phyloP scores from a whole-genome alignment of 2,797 vertebrate species.

The Oreochromis mossambicus region DNA sequence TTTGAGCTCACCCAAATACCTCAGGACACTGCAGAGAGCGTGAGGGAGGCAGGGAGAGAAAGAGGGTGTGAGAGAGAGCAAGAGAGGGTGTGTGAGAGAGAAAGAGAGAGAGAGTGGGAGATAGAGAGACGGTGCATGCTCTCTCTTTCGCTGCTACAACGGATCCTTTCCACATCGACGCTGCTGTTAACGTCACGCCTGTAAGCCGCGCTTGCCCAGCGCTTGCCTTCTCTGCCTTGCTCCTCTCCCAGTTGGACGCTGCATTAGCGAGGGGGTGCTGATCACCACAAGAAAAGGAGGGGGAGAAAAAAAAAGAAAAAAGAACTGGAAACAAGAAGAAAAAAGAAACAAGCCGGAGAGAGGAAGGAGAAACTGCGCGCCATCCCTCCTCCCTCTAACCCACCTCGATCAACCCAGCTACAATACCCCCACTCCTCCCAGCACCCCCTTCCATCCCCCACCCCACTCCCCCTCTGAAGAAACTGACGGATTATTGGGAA shows the following conservation, averaged over 20 bases:
- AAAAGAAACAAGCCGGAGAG: conserved; percentile 31
- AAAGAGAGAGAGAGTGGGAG: background rate
- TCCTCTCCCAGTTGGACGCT: conserved; percentile 60
- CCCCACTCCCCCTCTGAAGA: conserved; percentile 68
- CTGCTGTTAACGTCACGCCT: conserved; percentile 74
- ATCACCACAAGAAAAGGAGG: conserved; percentile 44
- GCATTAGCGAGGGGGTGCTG: conserved; percentile 57
- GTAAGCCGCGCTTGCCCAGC: conserved; percentile 62
- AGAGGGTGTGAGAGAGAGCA: background rate
- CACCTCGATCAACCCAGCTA: conserved; percentile 58
- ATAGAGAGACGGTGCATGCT: conserved; percentile 49
- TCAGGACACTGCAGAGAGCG: conserved; percentile 76
- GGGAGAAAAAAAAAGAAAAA: background rate
- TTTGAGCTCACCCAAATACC: conserved; percentile 75
- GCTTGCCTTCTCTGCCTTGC: conserved; percentile 53
- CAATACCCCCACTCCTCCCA: conserved; percentile 52
- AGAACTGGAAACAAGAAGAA: conserved; percentile 46
- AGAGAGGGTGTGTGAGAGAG: background rate
- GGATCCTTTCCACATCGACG: conserved; percentile 73
- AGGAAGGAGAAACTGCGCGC: conserved; percentile 62
- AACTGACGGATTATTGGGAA: conserved; percentile 85
- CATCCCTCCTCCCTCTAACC: conserved; percentile 57
- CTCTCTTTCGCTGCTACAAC: conserved; percentile 75
- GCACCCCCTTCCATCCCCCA: conserved; percentile 59
- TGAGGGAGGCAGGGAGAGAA: conserved; percentile 30